phyloP scores from a whole-genome alignment of 64 coral and sea anemone genomes.

The Montipora cactus region DNA sequence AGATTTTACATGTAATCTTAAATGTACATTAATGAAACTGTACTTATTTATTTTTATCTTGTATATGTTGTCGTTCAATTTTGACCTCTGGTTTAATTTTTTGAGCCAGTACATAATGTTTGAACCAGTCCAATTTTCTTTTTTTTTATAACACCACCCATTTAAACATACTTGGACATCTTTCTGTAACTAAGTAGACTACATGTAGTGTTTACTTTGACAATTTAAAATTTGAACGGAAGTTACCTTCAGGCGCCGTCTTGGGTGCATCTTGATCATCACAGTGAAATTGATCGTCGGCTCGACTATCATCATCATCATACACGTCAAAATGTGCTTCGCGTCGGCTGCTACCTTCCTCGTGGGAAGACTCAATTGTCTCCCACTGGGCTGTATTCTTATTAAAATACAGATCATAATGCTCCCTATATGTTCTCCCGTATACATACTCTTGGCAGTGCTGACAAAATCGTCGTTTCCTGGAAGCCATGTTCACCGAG shows the following conservation, averaged over 20 bases:
- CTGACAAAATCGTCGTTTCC: constrained; percentile 68
- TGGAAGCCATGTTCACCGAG: neutral
- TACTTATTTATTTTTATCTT: no score
- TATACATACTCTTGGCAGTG: constrained; percentile 76
- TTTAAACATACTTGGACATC: no score
- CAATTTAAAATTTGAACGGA: neutral
- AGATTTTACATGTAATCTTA: no score
- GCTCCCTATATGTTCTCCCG: constrained; percentile 62
- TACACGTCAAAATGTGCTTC: neutral
- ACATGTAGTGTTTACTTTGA: no score
- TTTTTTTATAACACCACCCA: no score
- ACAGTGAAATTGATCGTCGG: neutral
- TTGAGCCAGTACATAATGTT: no score
- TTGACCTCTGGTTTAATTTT: no score
- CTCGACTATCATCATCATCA: neutral
- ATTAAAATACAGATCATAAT: constrained; percentile 33
- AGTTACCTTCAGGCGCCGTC: neutral
- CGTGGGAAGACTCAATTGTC: neutral
- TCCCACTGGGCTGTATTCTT: neutral
- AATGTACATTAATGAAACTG: no score
- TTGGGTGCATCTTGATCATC: neutral
- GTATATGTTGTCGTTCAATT: no score
- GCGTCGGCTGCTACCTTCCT: neutral
- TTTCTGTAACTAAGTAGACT: no score
- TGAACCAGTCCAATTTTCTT: no score